Conservation (phyloP, 92 coral and sea anemone species). For the Muricea muricata region DNA sequence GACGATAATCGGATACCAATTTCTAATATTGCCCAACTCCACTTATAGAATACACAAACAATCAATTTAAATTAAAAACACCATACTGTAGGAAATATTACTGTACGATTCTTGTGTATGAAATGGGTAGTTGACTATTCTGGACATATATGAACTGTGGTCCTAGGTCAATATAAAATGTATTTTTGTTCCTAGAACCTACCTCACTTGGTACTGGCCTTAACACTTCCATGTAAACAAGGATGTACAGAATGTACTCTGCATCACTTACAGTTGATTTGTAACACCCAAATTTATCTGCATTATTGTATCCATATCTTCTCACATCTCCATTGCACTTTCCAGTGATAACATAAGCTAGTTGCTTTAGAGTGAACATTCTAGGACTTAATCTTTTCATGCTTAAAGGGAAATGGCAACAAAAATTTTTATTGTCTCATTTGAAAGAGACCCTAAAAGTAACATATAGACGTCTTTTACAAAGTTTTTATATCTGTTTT, state of each 20-base stretch:
- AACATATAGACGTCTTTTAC: no score
- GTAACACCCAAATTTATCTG: neutral
- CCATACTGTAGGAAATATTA: no score
- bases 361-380: constrained; percentile 10
- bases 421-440: no score
- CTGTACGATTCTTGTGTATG: no score
- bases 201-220: neutral
- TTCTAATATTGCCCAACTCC: no score
- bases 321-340: constrained; percentile 12
- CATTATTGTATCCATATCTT: neutral
- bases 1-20: no score
- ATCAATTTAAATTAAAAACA: no score
- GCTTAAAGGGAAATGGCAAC: no score
- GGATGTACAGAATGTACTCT: neutral
- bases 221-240: neutral
- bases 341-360: constrained; percentile 22
- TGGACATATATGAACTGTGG: neutral
- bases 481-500: no score
- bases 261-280: constrained; percentile 13
- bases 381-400: neutral
- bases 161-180: constrained; percentile 25
- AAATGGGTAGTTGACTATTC: neutral
- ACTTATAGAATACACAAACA: no score
- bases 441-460: no score
- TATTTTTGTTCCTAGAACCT: neutral